Evolutionary conservation across 2,797 vertebrate genomes (phyloP), one percentile per base, ranked within the genome.

Genomic region (Ctenochaetus hawaiiensis): DNA sequence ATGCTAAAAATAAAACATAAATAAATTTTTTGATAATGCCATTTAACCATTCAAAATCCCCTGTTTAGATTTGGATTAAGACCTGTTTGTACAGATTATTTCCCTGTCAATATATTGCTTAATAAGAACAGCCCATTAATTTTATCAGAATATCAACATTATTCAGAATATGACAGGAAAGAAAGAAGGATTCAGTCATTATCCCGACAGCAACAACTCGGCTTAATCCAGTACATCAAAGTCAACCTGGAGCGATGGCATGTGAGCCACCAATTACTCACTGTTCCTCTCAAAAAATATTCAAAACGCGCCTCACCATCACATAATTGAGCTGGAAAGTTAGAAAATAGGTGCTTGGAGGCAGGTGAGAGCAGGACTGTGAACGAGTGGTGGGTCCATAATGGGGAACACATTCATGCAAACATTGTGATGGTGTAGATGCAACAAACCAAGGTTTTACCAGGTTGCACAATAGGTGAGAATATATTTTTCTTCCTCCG

Each of bases 361-460:
- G 78, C 61, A 16, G 57, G 69, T 13, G 58, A 63, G 58, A 26
- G 77, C 67, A 39, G 43, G 49, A 11, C 52, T 43, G 23, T 41
- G 71, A 78, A 72, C 62, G 69, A 59, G 53, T 56, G 44, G 67
- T 79, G 84, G 47, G 76, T 48, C 20, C 17, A 61, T 82, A 83
- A 85, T 70, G 41, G 48, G 10, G 34, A 72, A 64, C 71, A 63
- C 52, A 52, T 61, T 63, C 54, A 80, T 72, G 62, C 68, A 80
- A 67, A 62, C 73, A 53, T 22, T 48, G 44, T 77, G 72, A 78
- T 13, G 1, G 26, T 18, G 61, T 41, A 48, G 59, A 80, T 57
- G 39, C 65, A 56, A 51, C 51, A 70, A 51, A 26, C 41, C 10
- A 2, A 64, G 53, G 51, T 72, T 82, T 77, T 61, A 65, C 34